Evolutionary conservation across 2,113 vertebrate genomes (phyloP), one percentile per base, ranked within the genome.

Genomic region (Eudyptes chrysolophus): DNA sequence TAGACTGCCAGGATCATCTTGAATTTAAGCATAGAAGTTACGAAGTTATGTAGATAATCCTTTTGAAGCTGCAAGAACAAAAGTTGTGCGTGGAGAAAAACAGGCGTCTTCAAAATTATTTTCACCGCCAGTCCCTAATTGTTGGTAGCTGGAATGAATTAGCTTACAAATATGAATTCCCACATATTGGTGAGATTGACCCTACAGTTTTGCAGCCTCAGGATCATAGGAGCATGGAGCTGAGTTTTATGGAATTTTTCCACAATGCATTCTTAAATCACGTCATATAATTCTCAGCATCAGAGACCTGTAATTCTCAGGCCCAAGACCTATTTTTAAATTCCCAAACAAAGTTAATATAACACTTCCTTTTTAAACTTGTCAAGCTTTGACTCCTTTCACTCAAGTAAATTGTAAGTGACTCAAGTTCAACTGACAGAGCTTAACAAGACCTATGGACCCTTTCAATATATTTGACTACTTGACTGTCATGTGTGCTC

Each of bases 391-490:
- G 75, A 72, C 42, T 96, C 26, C 62, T 90, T 94, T 91, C 71
- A 64, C 44, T 94, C 74, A 25, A 70, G 55, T 24, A 89, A 96
- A 91, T 17, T 80, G 3, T 69, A 54, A 84, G 32, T 78, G 66
- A 92, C 54, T 92, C 70, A 69, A 77, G 70, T 78, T 81, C 79
- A 82, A 27, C 44, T 86, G 77, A 61, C 62, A 87, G 70, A 86
- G 26, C 42, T 85, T 77, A 92, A 91, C 62, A 89, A 94, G 66
- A 94, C 74, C 66, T 77, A n/a, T 15, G 38, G 55, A 89, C 58
- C 55, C 27, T 95, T 95, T 84, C 52, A 80, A 87, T 71, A 46
- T 18, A 84, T 87, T 89, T 89, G 64, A 83, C 90, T 89, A 60
- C 61, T 89, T 94, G 32, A 89, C 66, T 82, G 57, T 80, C 77